A percentile compares a stretch with the other conserved stretches of the same genome.
These are phyloP conservation scores for Acropora tenuis DNA, from an alignment of 64 coral and sea anemone genomes.

Conservation along the genomic window DNA sequence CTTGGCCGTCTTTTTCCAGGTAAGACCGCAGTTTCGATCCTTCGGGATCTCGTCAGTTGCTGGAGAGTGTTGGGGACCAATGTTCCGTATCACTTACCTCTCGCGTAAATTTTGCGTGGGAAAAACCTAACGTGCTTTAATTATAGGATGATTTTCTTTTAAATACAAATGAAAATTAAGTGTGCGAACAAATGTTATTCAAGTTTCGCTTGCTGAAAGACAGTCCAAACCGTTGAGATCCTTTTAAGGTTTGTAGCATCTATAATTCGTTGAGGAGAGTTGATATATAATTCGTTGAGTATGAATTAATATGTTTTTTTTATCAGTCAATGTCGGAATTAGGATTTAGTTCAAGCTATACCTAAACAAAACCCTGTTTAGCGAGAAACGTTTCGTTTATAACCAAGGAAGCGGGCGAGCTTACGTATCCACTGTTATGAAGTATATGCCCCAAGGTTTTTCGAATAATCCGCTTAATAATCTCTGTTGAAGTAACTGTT, in stretches of 20 bases:
- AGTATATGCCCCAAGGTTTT: neutral
- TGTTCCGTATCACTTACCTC: too few species aligned
- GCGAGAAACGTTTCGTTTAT: constrained; percentile 5
- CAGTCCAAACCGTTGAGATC: too few species aligned
- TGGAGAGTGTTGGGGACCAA: neutral
- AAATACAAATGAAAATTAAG: too few species aligned
- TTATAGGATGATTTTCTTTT: too few species aligned
- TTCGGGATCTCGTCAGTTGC: constrained; percentile 11
- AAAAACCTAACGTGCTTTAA: too few species aligned
- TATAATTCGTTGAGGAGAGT: too few species aligned
- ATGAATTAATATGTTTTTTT: constrained; percentile 1
- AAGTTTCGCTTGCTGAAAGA: too few species aligned
- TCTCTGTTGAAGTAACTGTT: neutral
- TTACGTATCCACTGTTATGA: constrained; percentile 4
- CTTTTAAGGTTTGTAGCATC: too few species aligned
- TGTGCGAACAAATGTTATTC: too few species aligned
- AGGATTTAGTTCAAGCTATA: constrained; percentile 2
- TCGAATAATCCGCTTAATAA: constrained; percentile 2
- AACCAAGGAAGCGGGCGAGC: neutral
- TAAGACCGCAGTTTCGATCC: constrained; percentile 3
- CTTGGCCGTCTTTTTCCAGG: neutral
- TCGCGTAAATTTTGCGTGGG: too few species aligned
- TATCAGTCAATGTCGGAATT: constrained; percentile 2
- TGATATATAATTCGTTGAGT: neutral
- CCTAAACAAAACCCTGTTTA: constrained; percentile 1